A percentile compares a stretch with the other conserved stretches of the same genome.
phyloP scores from a whole-genome alignment of 2,888 invertebrate species.

The Pterobdella sp. region DNA sequence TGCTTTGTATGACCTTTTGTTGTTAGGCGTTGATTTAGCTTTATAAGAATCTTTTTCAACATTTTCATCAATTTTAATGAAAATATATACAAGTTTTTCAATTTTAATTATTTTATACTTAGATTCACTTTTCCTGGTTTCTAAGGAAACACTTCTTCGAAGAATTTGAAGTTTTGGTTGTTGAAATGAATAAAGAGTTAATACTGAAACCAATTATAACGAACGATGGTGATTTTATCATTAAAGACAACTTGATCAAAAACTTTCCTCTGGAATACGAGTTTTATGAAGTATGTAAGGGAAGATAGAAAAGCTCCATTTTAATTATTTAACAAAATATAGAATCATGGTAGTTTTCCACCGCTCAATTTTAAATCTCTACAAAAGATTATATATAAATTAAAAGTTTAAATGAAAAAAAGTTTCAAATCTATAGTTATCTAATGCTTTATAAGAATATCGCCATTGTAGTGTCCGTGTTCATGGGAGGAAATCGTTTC shows the following conservation, averaged over 20 bases:
- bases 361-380: too few relatives aligned
- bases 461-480: background rate
- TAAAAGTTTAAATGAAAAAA: too few relatives aligned
- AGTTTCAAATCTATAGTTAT: background rate
- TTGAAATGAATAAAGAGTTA: slow-evolving; percentile 32
- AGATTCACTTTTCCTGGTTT: too few relatives aligned
- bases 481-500: background rate
- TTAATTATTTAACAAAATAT: too few relatives aligned
- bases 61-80: too few relatives aligned
- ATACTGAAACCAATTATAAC: slow-evolving; percentile 21
- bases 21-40: too few relatives aligned
- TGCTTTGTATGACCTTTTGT: too few relatives aligned
- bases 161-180: slow-evolving; percentile 50
- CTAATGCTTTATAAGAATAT: background rate
- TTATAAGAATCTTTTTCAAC: too few relatives aligned
- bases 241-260: slow-evolving; percentile 48
- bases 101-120: too few relatives aligned
- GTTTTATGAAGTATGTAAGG: slow-evolving; percentile 47
- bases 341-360: too few relatives aligned
- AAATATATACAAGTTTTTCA: too few relatives aligned
- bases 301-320: slow-evolving; percentile 43
- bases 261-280: slow-evolving; percentile 45
- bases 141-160: slow-evolving; percentile 48
- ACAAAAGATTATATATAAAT: too few relatives aligned
- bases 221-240: slow-evolving; percentile 41